These are phyloP conservation scores for Girardia tigrina DNA, from an alignment of 2,888 invertebrate species.

Conservation along the genomic window DNA sequence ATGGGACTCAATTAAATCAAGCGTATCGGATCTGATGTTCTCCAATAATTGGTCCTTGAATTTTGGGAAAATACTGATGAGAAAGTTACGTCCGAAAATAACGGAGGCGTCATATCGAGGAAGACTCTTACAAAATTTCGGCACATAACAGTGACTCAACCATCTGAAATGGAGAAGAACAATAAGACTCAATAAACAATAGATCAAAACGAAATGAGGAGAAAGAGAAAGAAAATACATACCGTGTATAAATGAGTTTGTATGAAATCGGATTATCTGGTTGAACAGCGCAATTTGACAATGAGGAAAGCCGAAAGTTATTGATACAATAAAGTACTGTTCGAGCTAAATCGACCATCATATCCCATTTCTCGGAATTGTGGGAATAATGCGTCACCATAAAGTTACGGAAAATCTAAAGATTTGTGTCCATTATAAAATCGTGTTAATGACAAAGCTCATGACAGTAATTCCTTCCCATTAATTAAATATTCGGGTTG, in stretches of 20 bases:
- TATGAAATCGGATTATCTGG: constrained; percentile 7
- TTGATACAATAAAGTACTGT: neutral
- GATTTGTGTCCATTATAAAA: no score
- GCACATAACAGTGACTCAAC: constrained; percentile 86
- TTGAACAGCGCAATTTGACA: neutral
- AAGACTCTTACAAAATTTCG: constrained; percentile 80
- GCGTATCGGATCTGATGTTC: constrained; percentile 58
- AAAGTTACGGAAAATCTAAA: constrained; percentile 5
- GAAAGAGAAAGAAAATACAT: neutral
- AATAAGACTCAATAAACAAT: neutral
- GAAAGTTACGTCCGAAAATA: constrained; percentile 73
- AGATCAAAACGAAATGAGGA: neutral
- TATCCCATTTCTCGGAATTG: neutral
- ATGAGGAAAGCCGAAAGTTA: neutral
- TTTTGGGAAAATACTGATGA: constrained; percentile 68
- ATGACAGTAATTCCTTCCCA: no score
- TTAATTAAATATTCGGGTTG: no score
- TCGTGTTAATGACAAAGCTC: no score
- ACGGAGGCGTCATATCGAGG: constrained; percentile 75
- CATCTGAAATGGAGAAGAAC: constrained; percentile 53
- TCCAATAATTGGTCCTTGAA: constrained; percentile 75
- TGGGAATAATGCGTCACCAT: neutral
- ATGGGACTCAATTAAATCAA: neutral
- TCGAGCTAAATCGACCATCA: neutral
- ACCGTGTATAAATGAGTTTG: constrained; percentile 1